Evolutionary conservation across 2,888 invertebrate genomes (phyloP), one percentile per base, ranked within the genome.

Genomic region (Epistrophe grossulariae): DNA sequence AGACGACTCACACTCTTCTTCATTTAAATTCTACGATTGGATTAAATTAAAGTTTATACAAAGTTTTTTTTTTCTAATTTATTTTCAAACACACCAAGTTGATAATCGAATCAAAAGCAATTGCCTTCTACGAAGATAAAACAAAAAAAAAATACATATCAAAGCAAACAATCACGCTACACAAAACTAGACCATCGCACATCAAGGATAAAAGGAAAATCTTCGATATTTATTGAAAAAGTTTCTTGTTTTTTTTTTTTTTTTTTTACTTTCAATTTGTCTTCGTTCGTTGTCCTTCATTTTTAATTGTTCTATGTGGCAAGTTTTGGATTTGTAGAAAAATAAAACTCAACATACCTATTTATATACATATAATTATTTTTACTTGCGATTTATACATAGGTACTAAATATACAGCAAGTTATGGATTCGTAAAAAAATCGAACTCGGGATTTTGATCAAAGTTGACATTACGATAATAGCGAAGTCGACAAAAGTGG

Each of bases 211-310:
- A 60, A 60, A 11, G 13, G 5, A 24, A 60, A 50, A 38, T 50
- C 50, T 24, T 45, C 60, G 64, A 74, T 64, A 74, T 74, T 74
- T 74, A 74, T 74, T 64, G 64, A 64, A 74, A 74, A 74, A 74
- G 50, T 74, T 74, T 64, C 43, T 38, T 45, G 60, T 60, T 48
- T 60, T 60, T 31, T 6, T 4, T 28, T 4, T 2, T 28, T 4
- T 28, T 2, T 31, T 31, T 7, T 31, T 7, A 31, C 31, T 31
- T 73, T 59, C 72, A 9, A 31, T 59, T 59, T 60, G 48, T 31
- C 31, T 31, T 43, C 24, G 28, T 31, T 71, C n/a, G n/a, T n/a
- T 38, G 43, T 71, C 40, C 55, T 59, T 59, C 31, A 9, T 17
- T 35, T 72, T 59, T 19, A 15, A 24, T 24, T 24, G 4, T 7